phyloP scores from a whole-genome alignment of 2,888 invertebrate genomes.

The Tineola bisselliella region DNA sequence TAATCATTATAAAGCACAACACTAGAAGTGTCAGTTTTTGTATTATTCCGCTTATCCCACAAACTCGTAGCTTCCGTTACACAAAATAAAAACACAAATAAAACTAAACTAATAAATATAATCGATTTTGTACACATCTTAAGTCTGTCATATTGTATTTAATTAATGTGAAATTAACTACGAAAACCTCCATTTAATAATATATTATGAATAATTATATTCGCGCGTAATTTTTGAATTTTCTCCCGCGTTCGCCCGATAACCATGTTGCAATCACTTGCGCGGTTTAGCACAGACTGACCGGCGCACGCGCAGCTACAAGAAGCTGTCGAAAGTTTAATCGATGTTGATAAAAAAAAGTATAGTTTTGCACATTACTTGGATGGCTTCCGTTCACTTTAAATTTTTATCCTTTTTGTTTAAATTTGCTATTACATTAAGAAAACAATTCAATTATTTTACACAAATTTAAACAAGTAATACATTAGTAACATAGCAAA shows the following conservation, averaged over 20 bases:
- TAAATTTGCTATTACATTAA: too few relatives aligned
- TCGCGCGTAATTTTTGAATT: slow-evolving; percentile 15
- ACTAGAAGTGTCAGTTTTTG: not conserved
- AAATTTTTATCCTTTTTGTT: too few relatives aligned
- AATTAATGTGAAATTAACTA: not conserved
- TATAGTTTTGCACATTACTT: too few relatives aligned
- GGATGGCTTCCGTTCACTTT: too few relatives aligned
- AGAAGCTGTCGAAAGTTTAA: not conserved
- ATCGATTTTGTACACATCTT: slow-evolving; percentile 40
- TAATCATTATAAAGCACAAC: not conserved
- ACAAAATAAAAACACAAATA: slow-evolving; percentile 17
- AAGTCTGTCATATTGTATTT: slow-evolving; percentile 18
- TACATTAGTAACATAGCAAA: too few relatives aligned
- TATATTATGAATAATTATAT: not conserved
- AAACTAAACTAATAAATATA: slow-evolving; percentile 25
- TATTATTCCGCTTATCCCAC: not conserved
- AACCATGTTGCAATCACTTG: slow-evolving; percentile 28
- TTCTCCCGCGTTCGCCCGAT: slow-evolving; percentile 39
- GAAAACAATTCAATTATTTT: too few relatives aligned
- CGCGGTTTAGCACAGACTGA: slow-evolving; percentile 22
- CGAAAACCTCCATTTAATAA: not conserved
- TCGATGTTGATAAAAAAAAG: not conserved
- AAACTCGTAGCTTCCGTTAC: not conserved
- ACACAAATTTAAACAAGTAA: too few relatives aligned
- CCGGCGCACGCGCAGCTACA: slow-evolving; percentile 11